Conservation (phyloP, 1,140 invertebrate species). For the Triops cancriformis region DNA sequence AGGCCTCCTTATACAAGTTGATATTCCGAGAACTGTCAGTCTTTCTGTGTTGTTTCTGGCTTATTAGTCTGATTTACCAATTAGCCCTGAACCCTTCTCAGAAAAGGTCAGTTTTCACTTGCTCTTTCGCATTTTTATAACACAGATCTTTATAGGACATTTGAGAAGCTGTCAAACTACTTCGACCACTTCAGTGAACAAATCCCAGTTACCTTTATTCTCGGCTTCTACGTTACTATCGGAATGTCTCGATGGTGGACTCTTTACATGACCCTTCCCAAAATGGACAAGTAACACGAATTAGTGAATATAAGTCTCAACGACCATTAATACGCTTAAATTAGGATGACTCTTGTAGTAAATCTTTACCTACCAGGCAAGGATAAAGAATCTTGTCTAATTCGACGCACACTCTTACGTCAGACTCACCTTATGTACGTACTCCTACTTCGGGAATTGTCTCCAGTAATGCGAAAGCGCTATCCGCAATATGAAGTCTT, state of each 20-base stretch:
- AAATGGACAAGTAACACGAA: background rate
- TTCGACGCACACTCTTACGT: conserved; percentile 54
- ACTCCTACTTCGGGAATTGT: conserved; percentile 57
- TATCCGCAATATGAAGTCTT: conserved; percentile 68
- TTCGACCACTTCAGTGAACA: conserved; percentile 67
- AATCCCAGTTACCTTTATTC: conserved; percentile 74
- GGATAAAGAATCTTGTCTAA: conserved; percentile 52
- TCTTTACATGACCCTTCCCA: background rate
- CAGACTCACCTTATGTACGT: conserved; percentile 57
- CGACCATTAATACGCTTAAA: background rate
- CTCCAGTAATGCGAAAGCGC: conserved; percentile 60
- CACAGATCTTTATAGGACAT: conserved; percentile 45
- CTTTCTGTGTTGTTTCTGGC: conserved; percentile 51
- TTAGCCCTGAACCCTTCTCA: conserved; percentile 47
- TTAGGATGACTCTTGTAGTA: conserved; percentile 54
- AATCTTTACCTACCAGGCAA: conserved; percentile 53
- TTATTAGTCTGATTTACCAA: conserved; percentile 55
- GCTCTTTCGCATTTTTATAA: background rate
- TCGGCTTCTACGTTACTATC: conserved; percentile 81
- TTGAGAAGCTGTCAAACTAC: conserved; percentile 66
- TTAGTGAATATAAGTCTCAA: background rate
- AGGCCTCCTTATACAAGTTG: conserved; percentile 64
- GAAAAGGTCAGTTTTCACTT: conserved; percentile 45
- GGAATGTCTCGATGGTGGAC: background rate
- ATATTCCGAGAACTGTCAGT: conserved; percentile 60